phyloP scores from a whole-genome alignment of 2,888 invertebrate species.

The Vannuccia rotundouncinata region DNA sequence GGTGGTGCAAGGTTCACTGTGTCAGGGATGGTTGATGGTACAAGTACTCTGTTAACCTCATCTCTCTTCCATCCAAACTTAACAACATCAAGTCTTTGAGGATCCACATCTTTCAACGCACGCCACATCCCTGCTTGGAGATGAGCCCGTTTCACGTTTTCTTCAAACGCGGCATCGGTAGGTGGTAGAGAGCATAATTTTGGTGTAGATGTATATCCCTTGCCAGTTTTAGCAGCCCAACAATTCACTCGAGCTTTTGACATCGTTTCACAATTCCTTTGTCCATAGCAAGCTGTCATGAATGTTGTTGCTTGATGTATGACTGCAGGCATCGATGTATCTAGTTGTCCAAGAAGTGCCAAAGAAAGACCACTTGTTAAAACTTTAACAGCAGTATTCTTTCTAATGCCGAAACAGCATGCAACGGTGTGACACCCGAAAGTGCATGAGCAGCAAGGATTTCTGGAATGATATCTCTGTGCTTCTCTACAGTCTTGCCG shows the following conservation, averaged over 20 bases:
- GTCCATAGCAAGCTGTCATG: slow-evolving; percentile 28
- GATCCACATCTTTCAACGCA: no score
- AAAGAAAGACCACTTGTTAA: neutral
- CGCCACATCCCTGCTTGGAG: no score
- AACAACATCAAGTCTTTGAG: no score
- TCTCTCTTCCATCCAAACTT: no score
- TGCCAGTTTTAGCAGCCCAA: neutral
- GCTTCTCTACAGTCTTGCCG: neutral
- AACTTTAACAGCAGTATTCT: neutral
- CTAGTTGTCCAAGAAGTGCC: neutral
- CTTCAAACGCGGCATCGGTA: no score
- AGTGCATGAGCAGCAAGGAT: slow-evolving; percentile 13
- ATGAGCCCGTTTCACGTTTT: no score
- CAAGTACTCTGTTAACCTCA: no score
- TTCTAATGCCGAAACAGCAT: neutral
- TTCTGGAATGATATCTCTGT: neutral
- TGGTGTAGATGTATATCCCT: no score
- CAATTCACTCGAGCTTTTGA: neutral
- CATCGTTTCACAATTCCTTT: slow-evolving; percentile 3
- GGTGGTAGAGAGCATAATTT: no score
- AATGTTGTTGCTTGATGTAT: neutral
- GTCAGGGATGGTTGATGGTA: no score
- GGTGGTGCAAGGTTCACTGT: no score
- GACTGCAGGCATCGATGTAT: neutral
- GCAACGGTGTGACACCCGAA: slow-evolving; percentile 21